A percentile compares a stretch with the other conserved stretches of the same genome.
Conservation (phyloP, 2,797 vertebrate genomes). For the Peromyscus eremicus region DNA sequence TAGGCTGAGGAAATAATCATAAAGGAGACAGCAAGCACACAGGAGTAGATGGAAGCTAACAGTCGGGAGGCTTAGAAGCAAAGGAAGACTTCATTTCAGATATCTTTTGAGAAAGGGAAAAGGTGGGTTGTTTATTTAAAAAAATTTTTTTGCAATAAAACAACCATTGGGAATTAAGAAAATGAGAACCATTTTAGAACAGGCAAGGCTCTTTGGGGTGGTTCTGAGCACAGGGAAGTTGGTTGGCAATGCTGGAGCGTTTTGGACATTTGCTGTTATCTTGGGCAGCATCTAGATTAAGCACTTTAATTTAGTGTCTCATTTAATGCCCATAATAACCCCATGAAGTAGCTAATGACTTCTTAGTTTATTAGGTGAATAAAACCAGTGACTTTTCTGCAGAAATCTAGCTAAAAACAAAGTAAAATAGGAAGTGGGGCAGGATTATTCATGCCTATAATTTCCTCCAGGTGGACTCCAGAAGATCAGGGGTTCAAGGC, state of each 20-base stretch:
- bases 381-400: conserved; percentile 28
- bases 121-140: not conserved
- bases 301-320: conserved; percentile 51
- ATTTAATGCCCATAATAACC: conserved; percentile 46
- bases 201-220: not conserved
- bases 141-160: not conserved
- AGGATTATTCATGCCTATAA: not conserved
- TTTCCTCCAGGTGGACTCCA: not conserved
- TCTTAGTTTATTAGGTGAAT: conserved; percentile 58
- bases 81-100: conserved; percentile 23
- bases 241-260: not conserved
- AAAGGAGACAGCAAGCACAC: not conserved
- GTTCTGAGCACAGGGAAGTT: not conserved
- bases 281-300: not conserved
- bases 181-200: not conserved
- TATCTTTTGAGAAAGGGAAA: conserved; percentile 34
- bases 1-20: not conserved
- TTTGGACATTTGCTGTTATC: conserved; percentile 5
- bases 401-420: conserved; percentile 26
- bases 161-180: conserved; percentile 37
- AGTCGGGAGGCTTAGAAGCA: not conserved
- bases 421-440: not conserved
- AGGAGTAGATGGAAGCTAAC: not conserved
- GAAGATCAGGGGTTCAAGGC: not conserved
- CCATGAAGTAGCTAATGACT: conserved; percentile 28